phyloP scores from a whole-genome alignment of 37 sponge, comb jelly and placozoan species.

The Chondrosia reniformis region DNA sequence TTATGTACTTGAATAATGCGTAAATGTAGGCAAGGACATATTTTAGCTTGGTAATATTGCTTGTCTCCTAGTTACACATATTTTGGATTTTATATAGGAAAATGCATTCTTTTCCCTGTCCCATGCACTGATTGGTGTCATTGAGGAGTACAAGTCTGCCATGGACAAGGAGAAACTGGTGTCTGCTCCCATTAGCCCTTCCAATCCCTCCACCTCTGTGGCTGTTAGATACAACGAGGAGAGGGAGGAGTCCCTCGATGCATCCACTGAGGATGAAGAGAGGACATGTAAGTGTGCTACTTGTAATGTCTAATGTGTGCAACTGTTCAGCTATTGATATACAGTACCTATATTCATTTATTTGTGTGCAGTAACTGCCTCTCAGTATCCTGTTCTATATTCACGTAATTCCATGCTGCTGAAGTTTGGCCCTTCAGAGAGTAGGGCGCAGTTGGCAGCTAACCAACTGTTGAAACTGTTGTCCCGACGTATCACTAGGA shows the following conservation, averaged over 20 bases:
- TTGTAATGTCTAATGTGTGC: not conserved
- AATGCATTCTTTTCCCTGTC: constrained; percentile 16
- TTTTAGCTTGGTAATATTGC: too few relatives aligned
- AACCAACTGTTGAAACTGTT: not conserved
- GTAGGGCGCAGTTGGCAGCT: constrained; percentile 10
- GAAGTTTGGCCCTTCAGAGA: not conserved
- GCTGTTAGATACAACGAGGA: not conserved
- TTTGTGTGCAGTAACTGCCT: not conserved
- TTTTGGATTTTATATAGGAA: not conserved
- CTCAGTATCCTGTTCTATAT: not conserved
- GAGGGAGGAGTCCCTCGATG: not conserved
- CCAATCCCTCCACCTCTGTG: too few relatives aligned
- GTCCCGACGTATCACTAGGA: not conserved
- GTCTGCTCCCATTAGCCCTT: not conserved
- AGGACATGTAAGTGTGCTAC: not conserved
- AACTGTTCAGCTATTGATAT: not conserved
- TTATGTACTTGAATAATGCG: too few relatives aligned
- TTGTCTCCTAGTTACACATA: too few relatives aligned
- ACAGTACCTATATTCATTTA: not conserved
- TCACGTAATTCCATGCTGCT: constrained; percentile 3
- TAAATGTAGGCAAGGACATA: too few relatives aligned
- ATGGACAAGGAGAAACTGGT: not conserved
- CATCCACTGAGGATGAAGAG: not conserved
- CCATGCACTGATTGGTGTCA: constrained; percentile 1
- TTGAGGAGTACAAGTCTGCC: not conserved